Base-by-base conservation (phyloP, 2,113 vertebrate genomes). In the Heterotilapia buettikoferi region DNA sequence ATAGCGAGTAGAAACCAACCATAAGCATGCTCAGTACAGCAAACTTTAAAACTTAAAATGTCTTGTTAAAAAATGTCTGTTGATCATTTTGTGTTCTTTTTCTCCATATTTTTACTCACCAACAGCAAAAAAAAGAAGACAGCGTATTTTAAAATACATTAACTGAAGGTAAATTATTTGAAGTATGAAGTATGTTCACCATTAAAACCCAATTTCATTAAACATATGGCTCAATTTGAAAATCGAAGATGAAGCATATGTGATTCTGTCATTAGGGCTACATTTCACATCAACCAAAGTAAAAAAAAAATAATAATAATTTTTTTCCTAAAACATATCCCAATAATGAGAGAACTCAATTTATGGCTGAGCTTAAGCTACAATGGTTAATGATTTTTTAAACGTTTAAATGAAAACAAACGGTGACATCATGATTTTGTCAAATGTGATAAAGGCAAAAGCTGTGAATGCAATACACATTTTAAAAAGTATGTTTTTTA, bases 221-320 rank as follows among this genome's bases (percentile, higher is more conserved):
- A 78, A 52, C 73, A 52, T 33, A n/a, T 52, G 26, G 45, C 3
- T 78, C 16, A 78, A 52, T 7, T 78, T 8, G 10, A 50, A 52
- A 78, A 33, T 52, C 45, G 45, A 78, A 52, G 26, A 78, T 0
- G 1, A 78, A 52, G 0, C 73, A n/a, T 52, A 50, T 50, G 68
- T 47, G 68, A 47, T 18, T 73, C 0, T 0, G 0, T 47, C 6
- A 73, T 47, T 21, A 73, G 14, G 1, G 24, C 0, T 2, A 68
- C 11, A 73, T 45, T 73, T 73, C 40, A 0, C 24, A 45, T 73
- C 40, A 26, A 73, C 12, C 40, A 1, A 45, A 73, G n/a, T 36
- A 18, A 68, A 12, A 36, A 56, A 56, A 7, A 24, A 24, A n/a
- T n/a, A n/a, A n/a, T n/a, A n/a, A n/a, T n/a, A n/a, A n/a, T n/a